Conservation (phyloP, 2,797 vertebrate genomes). For the Melanotaenia boesemani region DNA sequence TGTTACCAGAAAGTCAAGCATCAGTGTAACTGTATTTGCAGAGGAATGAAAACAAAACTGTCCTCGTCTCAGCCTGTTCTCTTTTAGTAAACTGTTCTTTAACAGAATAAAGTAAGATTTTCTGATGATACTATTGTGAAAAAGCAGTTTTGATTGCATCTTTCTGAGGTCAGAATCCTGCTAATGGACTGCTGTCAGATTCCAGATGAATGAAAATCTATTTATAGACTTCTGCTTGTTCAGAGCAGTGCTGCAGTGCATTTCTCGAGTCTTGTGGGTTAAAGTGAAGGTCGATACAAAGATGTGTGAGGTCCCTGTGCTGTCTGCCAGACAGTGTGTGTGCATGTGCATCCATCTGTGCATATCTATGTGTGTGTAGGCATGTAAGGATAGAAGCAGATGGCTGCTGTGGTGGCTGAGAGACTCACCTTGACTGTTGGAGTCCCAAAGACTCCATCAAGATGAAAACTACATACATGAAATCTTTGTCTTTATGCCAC, state of each 20-base stretch:
- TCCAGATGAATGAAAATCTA: constrained; percentile 23
- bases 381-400: constrained; percentile 38
- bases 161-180: constrained; percentile 16
- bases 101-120: too few species aligned
- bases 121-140: too few species aligned
- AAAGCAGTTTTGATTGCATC: neutral
- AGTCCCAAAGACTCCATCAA: constrained; percentile 26
- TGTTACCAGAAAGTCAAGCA: too few species aligned
- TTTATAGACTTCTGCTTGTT: constrained; percentile 37
- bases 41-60: too few species aligned
- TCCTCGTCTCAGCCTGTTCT: too few species aligned
- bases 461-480: neutral
- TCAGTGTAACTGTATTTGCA: too few species aligned
- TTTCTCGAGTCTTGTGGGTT: constrained; percentile 47
- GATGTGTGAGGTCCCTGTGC: constrained; percentile 50
- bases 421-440: constrained; percentile 66
- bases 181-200: constrained; percentile 38
- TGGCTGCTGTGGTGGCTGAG: constrained; percentile 56
- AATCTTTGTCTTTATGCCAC: neutral
- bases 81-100: too few species aligned
- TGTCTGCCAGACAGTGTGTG: constrained; percentile 31
- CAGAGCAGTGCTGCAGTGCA: constrained; percentile 62
- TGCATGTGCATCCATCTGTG: constrained; percentile 11
- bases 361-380: constrained; percentile 1
- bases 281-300: constrained; percentile 66